Evolutionary conservation across 2,797 vertebrate species (phyloP).

Genomic region (Antrozous pallidus): DNA sequence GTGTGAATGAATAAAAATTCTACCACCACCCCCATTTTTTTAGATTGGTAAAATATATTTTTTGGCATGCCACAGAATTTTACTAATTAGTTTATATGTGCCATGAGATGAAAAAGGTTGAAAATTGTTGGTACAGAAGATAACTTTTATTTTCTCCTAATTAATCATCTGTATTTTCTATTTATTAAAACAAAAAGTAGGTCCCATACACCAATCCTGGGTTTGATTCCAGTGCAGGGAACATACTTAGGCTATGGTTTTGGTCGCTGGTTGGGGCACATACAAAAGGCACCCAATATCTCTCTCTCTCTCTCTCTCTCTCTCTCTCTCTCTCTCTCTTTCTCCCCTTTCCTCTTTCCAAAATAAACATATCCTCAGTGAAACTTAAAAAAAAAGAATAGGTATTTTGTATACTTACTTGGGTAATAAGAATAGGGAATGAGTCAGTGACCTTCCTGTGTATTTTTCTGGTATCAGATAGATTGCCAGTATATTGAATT

Average conservation of each 20-base stretch:
- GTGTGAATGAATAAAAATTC: neutral
- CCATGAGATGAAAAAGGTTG: neutral
- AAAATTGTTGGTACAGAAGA: neutral
- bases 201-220: neutral
- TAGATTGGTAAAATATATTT: neutral
- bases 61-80: neutral
- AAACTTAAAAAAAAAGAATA: neutral
- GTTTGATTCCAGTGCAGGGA: neutral
- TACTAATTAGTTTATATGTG: neutral
- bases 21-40: neutral
- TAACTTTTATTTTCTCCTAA: conserved; percentile 12
- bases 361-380: neutral
- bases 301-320: neutral
- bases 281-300: neutral
- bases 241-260: neutral
- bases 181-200: neutral
- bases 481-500: too few species aligned
- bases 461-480: too few species aligned
- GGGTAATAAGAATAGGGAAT: too few species aligned
- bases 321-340: neutral
- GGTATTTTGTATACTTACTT: too few species aligned
- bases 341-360: too few species aligned
- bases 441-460: too few species aligned
- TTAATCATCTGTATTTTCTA: neutral
- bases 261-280: neutral